Conservation (phyloP, 2,797 vertebrate species). For the Gymnoscopelus braueri region DNA sequence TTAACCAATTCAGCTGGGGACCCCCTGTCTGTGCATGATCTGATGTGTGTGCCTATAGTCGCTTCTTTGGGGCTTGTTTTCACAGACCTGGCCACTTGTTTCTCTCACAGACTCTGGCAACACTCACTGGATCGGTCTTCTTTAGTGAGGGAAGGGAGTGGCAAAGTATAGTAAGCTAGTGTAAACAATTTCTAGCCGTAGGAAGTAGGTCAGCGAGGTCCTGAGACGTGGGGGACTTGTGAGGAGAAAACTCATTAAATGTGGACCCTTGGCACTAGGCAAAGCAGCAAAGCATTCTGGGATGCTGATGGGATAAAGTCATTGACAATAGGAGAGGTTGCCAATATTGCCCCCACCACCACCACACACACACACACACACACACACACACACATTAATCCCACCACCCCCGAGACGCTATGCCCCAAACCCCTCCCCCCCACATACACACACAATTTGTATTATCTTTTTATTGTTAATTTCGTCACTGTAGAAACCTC, state of each 20-base stretch:
- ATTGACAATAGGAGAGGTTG: slow-evolving; percentile 27
- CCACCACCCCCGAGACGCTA: neutral
- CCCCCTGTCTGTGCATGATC: too few species aligned
- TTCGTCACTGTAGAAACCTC: too few species aligned
- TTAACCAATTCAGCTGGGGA: too few species aligned
- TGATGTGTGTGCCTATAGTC: too few species aligned
- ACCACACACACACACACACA: slow-evolving; percentile 8
- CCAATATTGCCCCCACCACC: neutral
- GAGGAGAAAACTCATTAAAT: slow-evolving; percentile 50
- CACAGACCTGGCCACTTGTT: too few species aligned
- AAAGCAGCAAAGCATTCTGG: slow-evolving; percentile 30
- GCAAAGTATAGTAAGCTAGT: slow-evolving; percentile 11
- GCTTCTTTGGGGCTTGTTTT: too few species aligned
- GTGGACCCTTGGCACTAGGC: slow-evolving; percentile 3
- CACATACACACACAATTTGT: too few species aligned
- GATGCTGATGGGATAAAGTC: slow-evolving; percentile 26
- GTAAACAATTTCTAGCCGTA: slow-evolving; percentile 37
- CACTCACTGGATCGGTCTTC: too few species aligned
- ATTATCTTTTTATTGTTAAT: too few species aligned
- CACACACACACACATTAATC: slow-evolving; percentile 14
- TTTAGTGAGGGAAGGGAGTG: slow-evolving; percentile 26
- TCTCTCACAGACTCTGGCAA: too few species aligned
- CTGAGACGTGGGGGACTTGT: slow-evolving; percentile 29
- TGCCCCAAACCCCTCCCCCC: too few species aligned
- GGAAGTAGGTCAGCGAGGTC: slow-evolving; percentile 38